These are phyloP conservation scores for Salvelinus namaycush DNA, from an alignment of 2,113 vertebrate genomes.

Conservation along the genomic window DNA sequence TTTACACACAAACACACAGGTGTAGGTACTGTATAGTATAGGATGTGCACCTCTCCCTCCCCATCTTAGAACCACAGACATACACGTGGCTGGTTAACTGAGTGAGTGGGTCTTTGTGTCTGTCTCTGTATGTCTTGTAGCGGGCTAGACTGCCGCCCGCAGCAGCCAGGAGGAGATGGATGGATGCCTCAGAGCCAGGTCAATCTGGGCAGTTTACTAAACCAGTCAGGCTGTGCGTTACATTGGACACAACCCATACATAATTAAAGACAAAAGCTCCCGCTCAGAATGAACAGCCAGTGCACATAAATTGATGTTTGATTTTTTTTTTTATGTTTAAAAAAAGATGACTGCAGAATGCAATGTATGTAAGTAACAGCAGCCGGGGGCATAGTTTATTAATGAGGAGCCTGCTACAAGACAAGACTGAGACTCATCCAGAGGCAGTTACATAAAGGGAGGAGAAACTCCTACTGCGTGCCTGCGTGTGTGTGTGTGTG, in stretches of 20 bases:
- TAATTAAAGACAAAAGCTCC: conserved; percentile 65
- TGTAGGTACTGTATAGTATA: too few relatives aligned
- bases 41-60: too few relatives aligned
- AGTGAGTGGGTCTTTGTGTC: not conserved
- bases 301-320: conserved; percentile 73
- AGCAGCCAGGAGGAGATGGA: conserved; percentile 24
- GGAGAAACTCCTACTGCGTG: conserved; percentile 5
- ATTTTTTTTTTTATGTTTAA: too few relatives aligned
- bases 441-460: conserved; percentile 64
- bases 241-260: conserved; percentile 57
- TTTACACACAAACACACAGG: too few relatives aligned
- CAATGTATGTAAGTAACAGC: conserved; percentile 69
- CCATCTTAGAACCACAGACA: not conserved
- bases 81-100: not conserved
- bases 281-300: conserved; percentile 49
- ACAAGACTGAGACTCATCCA: conserved; percentile 52
- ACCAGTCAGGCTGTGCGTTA: conserved; percentile 50
- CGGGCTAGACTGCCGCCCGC: not conserved
- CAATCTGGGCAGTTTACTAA: conserved; percentile 57
- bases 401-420: conserved; percentile 68
- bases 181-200: conserved; percentile 53
- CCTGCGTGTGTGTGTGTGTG: conserved; percentile 44
- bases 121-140: conserved; percentile 5
- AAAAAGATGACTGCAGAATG: conserved; percentile 61
- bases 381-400: conserved; percentile 70